phyloP scores from a whole-genome alignment of 2,113 vertebrate genomes.

The Phrynosoma platyrhinos region DNA sequence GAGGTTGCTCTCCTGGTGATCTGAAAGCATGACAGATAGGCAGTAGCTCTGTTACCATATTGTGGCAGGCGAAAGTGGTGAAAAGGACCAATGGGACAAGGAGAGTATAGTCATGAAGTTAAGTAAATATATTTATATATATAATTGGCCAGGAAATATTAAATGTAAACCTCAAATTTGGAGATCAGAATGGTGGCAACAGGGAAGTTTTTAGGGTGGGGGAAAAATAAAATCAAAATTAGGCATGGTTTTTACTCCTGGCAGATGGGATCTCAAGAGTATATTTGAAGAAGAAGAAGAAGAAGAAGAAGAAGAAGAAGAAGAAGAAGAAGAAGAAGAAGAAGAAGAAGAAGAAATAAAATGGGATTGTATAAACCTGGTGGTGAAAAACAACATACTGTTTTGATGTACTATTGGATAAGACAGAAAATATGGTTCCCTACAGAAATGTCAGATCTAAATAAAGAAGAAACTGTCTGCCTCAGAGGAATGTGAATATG shows the following conservation, averaged over 20 bases:
- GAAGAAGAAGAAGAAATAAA: not conserved
- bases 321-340: too few relatives aligned
- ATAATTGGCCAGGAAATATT: not conserved
- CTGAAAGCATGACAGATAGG: not conserved
- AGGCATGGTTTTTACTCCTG: conserved; percentile 5
- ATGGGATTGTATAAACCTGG: not conserved
- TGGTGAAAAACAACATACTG: not conserved
- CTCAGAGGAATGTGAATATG: conserved; percentile 45
- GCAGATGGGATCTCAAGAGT: not conserved
- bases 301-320: not conserved
- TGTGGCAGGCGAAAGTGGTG: not conserved
- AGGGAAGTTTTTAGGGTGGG: not conserved
- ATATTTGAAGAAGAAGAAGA: too few relatives aligned
- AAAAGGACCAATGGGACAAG: not conserved
- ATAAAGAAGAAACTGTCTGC: conserved; percentile 55
- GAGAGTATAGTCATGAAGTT: not conserved
- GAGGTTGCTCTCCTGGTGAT: not conserved
- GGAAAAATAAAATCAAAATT: conserved; percentile 10
- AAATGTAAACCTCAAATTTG: not conserved
- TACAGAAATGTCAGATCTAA: conserved; percentile 55
- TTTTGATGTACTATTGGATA: not conserved
- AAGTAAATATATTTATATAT: not conserved
- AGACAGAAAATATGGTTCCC: conserved; percentile 31
- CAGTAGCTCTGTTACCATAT: not conserved
- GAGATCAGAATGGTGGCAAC: not conserved